Evolutionary conservation across 1,140 invertebrate species (phyloP), one percentile per base, ranked within the genome.

Genomic region (Holcopasites calliopsidis): DNA sequence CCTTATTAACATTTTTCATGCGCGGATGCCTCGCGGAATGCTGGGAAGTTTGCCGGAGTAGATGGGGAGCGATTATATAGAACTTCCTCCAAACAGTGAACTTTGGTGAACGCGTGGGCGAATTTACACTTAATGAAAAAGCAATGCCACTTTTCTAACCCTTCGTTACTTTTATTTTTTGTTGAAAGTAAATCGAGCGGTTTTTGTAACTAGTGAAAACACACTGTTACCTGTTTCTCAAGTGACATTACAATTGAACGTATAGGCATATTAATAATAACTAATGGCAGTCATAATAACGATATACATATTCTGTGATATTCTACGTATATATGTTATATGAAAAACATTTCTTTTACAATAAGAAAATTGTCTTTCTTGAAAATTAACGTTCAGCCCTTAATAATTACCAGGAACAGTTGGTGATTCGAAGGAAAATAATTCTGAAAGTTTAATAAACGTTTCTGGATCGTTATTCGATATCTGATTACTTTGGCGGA

Each of bases 1-100:
- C 79, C 88, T 89, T 89, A 89, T 90, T 90, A 90, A 90, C 85
- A 90, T 89, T 89, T 89, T 89, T 90, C 88, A 89, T 88, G 84
- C 86, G 64, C 87, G 80, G 81, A 89, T 89, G 87, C 88, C 87
- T 90, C 76, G 79, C 77, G 78, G 79, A 90, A 87, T 85, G 83
- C 82, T 77, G 77, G 75, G 76, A 90, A 90, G 85, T 89, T 89
- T 85, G 80, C 86, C 85, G 80, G 85, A 89, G 84, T 87, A 86
- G 78, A 73, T 80, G 75, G 71, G 58, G 49, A 70, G 52, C 75
- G 55, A 70, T 83, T 82, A 74, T 78, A 52, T 58, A 26, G 54
- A 79, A 38, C 42, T 79, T 54, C 47, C 21, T 72, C 44, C 21
- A 38, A 42, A 42, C 42, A 44, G 28, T 33, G 1, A 82, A 75